These are phyloP conservation scores for Danio kyathit DNA, from an alignment of 2,797 vertebrate species.

Conservation along the genomic window DNA sequence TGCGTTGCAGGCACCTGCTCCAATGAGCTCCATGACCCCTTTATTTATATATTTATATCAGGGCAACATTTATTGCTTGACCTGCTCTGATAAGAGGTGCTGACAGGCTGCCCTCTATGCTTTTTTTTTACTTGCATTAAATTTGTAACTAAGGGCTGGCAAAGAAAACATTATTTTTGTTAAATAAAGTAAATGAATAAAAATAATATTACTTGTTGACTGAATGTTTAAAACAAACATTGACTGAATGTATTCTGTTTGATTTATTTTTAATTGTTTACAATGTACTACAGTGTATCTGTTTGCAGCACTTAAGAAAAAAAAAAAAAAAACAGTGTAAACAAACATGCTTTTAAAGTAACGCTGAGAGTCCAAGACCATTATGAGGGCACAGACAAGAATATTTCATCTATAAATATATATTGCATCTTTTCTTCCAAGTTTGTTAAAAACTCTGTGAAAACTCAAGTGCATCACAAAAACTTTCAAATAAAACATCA, in stretches of 20 bases:
- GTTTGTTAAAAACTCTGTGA: not conserved
- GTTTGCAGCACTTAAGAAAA: not conserved
- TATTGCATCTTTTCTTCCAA: not conserved
- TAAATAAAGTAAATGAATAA: not conserved
- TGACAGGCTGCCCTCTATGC: not conserved
- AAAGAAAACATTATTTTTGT: not conserved
- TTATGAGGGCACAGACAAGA: not conserved
- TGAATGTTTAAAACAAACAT: constrained; percentile 2
- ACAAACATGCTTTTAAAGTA: not conserved
- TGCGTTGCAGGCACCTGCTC: constrained; percentile 47
- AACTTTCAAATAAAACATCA: not conserved
- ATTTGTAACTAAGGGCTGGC: too few relatives aligned
- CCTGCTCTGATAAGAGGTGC: constrained; percentile 2
- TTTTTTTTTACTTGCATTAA: not conserved
- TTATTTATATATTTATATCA: constrained; percentile 42
- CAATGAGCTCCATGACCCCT: not conserved
- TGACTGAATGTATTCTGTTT: not conserved
- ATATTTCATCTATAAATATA: not conserved
- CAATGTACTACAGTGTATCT: not conserved
- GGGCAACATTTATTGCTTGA: constrained; percentile 6
- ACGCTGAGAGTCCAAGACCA: not conserved
- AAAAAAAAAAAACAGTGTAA: too few relatives aligned
- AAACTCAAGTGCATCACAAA: not conserved
- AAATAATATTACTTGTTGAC: not conserved
- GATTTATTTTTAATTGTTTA: not conserved